Base-by-base conservation (phyloP, 2,888 invertebrate genomes). In the Tenthredo notha region DNA sequence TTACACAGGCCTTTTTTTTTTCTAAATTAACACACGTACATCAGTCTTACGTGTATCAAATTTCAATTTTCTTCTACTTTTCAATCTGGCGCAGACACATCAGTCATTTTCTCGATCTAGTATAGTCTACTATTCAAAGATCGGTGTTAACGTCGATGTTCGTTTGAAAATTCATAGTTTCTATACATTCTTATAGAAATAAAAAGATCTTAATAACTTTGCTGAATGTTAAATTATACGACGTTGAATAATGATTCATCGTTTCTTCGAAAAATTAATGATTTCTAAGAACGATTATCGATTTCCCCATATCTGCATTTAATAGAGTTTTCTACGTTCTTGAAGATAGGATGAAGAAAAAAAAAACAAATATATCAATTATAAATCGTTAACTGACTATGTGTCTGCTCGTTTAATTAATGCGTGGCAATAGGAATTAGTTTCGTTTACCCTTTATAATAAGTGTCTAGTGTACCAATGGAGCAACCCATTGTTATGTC, bases 401-500 rank as follows among this genome's bases (percentile, higher is more conserved):
- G 65, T 61, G 70, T 67, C 67, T 85, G 58, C 37, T 78, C n/a
- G 78, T 78, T n/a, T 21, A 43, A 47, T 15, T 12, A 25, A 40
- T 47, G 6, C n/a, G 5, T 18, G 43, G 3, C 37, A 18, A 18
- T n/a, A 37, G 10, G 43, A 75, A 25, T 75, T 33, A 29, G 7
- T 25, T 21, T 75, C 43, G n/a, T 54, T 29, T 37, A 25, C 9
- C 0, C n/a, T 21, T n/a, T 78, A 29, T 12, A 10, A 58, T 33
- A 33, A 7, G 50, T 40, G 58, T 85, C 80, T 82, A 80, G 85
- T 85, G 85, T 85, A 72, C 82, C 85, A 82, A 85, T 85, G 89
- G 89, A 90, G 86, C 90, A 89, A 92, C 90, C 90, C 88, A 89
- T 92, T 91, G 91, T 92, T 92, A 91, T 91, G 87, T 91, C 90